These are phyloP conservation scores for Wiebesia pumilae DNA, from an alignment of 1,140 invertebrate species.

Conservation along the genomic window DNA sequence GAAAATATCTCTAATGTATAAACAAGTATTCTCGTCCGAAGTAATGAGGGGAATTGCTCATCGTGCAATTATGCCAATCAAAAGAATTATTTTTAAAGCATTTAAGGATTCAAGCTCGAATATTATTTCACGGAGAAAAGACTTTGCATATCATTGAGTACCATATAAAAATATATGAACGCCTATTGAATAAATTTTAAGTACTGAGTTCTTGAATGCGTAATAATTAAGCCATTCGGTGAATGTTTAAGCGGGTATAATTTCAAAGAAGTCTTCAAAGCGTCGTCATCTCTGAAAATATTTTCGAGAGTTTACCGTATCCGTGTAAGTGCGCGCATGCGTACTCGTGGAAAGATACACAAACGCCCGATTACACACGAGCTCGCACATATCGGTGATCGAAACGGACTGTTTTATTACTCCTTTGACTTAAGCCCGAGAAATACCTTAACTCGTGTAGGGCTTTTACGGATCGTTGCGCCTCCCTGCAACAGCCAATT, in stretches of 20 bases:
- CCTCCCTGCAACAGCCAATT: conserved; percentile 37
- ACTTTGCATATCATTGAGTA: no score
- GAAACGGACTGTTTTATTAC: conserved; percentile 55
- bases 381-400: neutral
- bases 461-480: conserved; percentile 58
- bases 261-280: conserved; percentile 14
- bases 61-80: neutral
- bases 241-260: neutral
- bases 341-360: neutral
- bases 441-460: conserved; percentile 52
- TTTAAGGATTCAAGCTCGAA: no score
- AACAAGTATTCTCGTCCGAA: neutral
- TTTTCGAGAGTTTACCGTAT: neutral
- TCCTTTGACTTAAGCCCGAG: conserved; percentile 57
- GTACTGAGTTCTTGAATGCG: neutral
- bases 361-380: neutral
- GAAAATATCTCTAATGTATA: neutral
- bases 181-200: neutral
- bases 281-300: conserved; percentile 16
- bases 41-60: neutral
- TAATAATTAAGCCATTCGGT: neutral
- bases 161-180: no score
- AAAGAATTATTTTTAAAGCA: neutral
- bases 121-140: no score
- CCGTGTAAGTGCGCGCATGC: no score